Conservation (phyloP, 2,113 vertebrate genomes). For the Odocoileus hemionus region DNA sequence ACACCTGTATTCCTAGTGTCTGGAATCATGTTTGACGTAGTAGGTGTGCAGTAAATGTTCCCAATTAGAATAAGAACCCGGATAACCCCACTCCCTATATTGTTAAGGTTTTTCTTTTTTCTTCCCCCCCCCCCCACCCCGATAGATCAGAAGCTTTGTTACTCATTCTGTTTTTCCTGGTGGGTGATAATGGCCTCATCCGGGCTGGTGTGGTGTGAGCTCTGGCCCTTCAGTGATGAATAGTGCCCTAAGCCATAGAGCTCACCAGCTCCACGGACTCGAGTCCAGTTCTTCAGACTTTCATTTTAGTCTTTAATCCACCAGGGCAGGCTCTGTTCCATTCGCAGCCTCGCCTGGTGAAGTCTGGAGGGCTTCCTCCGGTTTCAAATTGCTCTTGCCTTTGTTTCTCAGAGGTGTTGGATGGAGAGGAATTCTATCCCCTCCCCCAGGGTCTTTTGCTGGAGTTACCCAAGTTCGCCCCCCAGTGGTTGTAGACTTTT, state of each 20-base stretch:
- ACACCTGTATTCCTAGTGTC: not conserved
- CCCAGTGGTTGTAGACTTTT: not conserved
- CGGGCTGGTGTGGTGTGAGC: not conserved
- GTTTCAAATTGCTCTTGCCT: not conserved
- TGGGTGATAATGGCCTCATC: not conserved
- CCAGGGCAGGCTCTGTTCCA: not conserved
- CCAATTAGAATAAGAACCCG: not conserved
- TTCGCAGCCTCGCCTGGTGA: not conserved
- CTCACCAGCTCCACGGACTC: not conserved
- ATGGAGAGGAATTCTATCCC: not conserved
- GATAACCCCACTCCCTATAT: not conserved
- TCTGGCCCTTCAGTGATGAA: not conserved
- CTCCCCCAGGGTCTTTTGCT: not conserved
- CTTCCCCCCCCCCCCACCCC: no score
- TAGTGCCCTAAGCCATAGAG: not conserved
- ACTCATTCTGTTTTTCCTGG: not conserved
- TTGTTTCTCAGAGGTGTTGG: not conserved
- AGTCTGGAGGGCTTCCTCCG: not conserved
- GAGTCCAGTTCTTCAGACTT: not conserved
- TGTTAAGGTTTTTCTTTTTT: not conserved
- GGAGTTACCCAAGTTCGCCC: not conserved
- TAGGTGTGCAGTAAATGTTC: not conserved
- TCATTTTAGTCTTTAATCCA: conserved; percentile 12
- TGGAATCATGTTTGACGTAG: not conserved
- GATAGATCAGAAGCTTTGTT: not conserved